These are phyloP conservation scores for Pentamera pediparva DNA, from an alignment of 53 echinoderm and acorn worm genomes.

Conservation along the genomic window DNA sequence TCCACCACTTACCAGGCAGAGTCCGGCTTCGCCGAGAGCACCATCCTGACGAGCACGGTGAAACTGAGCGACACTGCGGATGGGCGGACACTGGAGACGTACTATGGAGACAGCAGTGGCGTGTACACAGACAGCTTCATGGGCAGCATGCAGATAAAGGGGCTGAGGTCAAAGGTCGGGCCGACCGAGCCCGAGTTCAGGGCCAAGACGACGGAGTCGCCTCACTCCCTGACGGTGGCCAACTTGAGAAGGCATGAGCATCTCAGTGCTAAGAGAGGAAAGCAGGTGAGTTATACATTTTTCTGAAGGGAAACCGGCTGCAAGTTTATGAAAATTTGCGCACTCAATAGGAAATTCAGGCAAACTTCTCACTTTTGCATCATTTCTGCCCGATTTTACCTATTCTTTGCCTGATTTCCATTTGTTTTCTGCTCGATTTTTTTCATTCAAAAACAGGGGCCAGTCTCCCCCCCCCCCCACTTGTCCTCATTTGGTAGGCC, in stretches of 20 bases:
- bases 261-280: slow-evolving; percentile 33
- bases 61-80: slow-evolving; percentile 16
- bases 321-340: too few species aligned
- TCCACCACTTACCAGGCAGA: slow-evolving; percentile 21
- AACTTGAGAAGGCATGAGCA: slow-evolving; percentile 66
- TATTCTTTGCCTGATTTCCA: too few species aligned
- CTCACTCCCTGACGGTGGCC: slow-evolving; percentile 59
- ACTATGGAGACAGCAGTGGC: slow-evolving; percentile 64
- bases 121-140: slow-evolving; percentile 44
- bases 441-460: too few species aligned
- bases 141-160: not conserved
- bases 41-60: slow-evolving; percentile 34
- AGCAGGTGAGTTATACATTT: too few species aligned
- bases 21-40: slow-evolving; percentile 65
- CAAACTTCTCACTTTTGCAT: too few species aligned
- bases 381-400: too few species aligned
- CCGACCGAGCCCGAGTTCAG: slow-evolving; percentile 46
- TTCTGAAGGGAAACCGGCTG: too few species aligned
- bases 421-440: too few species aligned
- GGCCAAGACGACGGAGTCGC: not conserved
- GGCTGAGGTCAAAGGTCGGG: not conserved
- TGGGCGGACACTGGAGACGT: slow-evolving; percentile 16
- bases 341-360: too few species aligned
- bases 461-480: too few species aligned
- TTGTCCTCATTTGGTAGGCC: too few species aligned